Base-by-base conservation (phyloP, 2,797 vertebrate species). In the Argyrosomus regius region DNA sequence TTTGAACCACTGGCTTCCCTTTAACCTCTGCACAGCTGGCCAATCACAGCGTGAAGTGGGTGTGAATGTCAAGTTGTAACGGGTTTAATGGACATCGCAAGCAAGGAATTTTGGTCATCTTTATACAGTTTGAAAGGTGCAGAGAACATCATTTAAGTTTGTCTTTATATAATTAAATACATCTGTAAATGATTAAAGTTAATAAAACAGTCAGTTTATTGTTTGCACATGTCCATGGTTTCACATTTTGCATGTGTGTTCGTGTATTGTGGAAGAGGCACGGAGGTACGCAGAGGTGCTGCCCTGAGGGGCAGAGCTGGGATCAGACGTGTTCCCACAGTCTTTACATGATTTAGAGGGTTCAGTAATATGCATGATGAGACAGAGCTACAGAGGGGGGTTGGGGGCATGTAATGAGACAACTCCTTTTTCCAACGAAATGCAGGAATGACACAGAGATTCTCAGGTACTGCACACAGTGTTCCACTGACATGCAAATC, bases 351-450 rank as follows among this genome's bases (percentile, higher is more conserved):
- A 64, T 35, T 53, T 69, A 10, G 28, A 57, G 46, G 77, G 60
- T 81, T 83, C 53, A 73, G 49, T 74, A 48, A 82, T 35, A 77
- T 64, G 46, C 63, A 78, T 50, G 43, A 76, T 65, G 66, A 84
- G 73, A 52, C 60, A 82, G 48, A 22, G 69, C 62, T 63, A 13
- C 58, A 63, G 48, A 63, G 52, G 12, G 12, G 3, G 56, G 26
- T 45, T 63, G 10, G 10, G 64, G 58, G 41, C 17, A 22, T 77
- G 22, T 52, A 75, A 72, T 59, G 35, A 54, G 7, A 48, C 28
- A 31, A 31, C 18, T 28, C 56, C 31, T 61, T 58, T 56, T 68
- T 61, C 56, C 28, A 17, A 60, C 24, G 41, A 66, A 45, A 16
- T 35, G 28, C 6, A 8, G 41, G 13, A 43, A 26, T 31, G 22